Evolutionary conservation across 2,888 invertebrate species (phyloP), one percentile per base, ranked within the genome.

Genomic region (Plebejus anna): DNA sequence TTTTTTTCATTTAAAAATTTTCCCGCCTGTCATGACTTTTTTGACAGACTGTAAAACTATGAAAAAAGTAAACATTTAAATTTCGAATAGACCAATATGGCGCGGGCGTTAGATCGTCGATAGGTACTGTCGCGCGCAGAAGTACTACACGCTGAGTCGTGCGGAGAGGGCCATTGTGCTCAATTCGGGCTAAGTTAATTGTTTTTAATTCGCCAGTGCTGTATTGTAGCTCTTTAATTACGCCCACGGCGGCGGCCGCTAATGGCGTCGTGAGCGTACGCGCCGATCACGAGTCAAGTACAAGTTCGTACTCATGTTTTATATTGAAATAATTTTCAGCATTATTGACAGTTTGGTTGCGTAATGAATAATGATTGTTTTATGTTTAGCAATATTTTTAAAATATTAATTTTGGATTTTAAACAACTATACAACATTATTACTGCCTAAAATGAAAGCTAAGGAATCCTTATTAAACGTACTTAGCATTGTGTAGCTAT

Each of bases 141-240:
- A 80, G 80, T 80, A 79, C 79, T 77, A 79, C 78, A 79, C 77
- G 77, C 75, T 78, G 78, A 88, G 87, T 91, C 92, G 92, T 91
- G 90, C 88, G 80, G 84, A 80, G 80, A 79, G 84, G 84, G 84
- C 88, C 90, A 92, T 92, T 92, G 92, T 92, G 87, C 89, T 90
- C 90, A 90, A 90, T 91, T 90, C 90, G 88, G 90, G 83, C 80
- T 81, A 81, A 89, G 90, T 91, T 92, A 92, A 92, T 92, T 92
- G 92, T 92, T 92, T 92, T 92, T 91, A 92, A 92, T 92, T 91
- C 90, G 87, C 88, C 85, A 84, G 86, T 85, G 86, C 84, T 86
- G 90, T 89, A 88, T 90, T 92, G 91, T 91, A 89, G 87, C 88
- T 91, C 89, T 92, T 92, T 93, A 93, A 92, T 93, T 93, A 92